Evolutionary conservation across 2,888 invertebrate genomes (phyloP), one percentile per base, ranked within the genome.

Genomic region (Plebejus anna): DNA sequence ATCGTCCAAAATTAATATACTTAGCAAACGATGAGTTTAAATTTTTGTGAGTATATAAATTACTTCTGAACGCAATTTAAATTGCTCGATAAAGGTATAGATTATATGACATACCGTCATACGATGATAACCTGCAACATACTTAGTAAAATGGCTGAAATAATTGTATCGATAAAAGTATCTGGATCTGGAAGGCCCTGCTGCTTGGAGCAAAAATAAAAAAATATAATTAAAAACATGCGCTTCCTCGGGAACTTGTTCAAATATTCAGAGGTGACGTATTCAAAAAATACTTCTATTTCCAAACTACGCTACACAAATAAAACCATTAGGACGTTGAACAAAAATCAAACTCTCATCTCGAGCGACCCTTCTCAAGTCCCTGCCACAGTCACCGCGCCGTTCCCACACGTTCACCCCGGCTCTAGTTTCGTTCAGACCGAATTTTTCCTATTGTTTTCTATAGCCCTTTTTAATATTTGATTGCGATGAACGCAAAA

Each of bases 381-480:
- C 77, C 61, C 55, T 76, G 73, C 71, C 73, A 76, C 76, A 77
- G 77, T 75, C 75, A 75, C 47, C 61, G 47, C 72, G 76, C 76
- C 70, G 73, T 76, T 78, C 76, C 36, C 75, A 55, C 70, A 70
- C 75, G 75, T 76, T 78, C 75, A 77, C 51, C 61, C 36, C 55
- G 36, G 66, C 57, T 70, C 51, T 66, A 70, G 70, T 78, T 76
- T 79, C 76, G 77, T 75, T 75, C 38, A 71, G 22, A 66, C 38
- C 72, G 81, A 80, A 81, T 84, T 85, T 83, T 66, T 83, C 82
- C 79, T 82, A 81, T 83, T 83, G 82, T 85, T 87, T 85, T 86
- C 87, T 85, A 85, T 85, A 84, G 82, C 83, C 83, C 84, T 86
- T 82, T 87, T 88, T 85, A 88, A 89, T 88, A 85, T 87, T 86